Evolutionary conservation across 2,113 vertebrate species (phyloP).

Genomic region (Melanerpes formicivorus): DNA sequence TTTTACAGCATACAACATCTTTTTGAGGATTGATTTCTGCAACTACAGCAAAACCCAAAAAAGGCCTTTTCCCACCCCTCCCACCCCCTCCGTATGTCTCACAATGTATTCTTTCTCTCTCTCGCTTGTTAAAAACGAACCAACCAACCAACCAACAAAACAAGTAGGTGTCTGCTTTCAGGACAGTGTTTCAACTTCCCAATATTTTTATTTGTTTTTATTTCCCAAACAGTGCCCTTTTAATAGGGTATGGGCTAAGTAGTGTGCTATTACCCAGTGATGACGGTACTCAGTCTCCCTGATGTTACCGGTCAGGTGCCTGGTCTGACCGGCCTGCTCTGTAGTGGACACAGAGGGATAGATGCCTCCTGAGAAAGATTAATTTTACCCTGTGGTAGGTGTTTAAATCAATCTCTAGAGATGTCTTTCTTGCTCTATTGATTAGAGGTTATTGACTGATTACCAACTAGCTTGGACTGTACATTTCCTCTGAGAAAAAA

Average conservation of each 20-base stretch:
- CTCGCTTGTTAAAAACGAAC: background rate
- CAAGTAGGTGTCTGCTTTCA: background rate
- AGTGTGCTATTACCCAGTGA: background rate
- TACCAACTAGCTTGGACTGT: background rate
- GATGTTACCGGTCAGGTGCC: background rate
- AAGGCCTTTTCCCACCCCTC: background rate
- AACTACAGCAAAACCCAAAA: background rate
- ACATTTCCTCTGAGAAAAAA: background rate
- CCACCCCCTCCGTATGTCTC: background rate
- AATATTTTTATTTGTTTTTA: background rate
- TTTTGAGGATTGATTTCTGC: background rate
- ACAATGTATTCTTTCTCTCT: background rate
- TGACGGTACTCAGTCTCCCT: background rate
- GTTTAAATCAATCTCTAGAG: background rate
- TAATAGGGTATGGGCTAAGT: background rate
- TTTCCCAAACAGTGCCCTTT: background rate
- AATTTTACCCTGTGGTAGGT: background rate
- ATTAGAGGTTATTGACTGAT: background rate
- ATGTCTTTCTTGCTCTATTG: background rate
- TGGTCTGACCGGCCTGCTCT: accelerated
- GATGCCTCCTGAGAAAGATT: background rate
- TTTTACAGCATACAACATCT: background rate
- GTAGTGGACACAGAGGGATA: background rate
- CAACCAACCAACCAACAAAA: too few species aligned
- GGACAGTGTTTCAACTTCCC: background rate